These are phyloP conservation scores for Lophius piscatorius DNA, from an alignment of 2,113 vertebrate genomes.

Conservation along the genomic window DNA sequence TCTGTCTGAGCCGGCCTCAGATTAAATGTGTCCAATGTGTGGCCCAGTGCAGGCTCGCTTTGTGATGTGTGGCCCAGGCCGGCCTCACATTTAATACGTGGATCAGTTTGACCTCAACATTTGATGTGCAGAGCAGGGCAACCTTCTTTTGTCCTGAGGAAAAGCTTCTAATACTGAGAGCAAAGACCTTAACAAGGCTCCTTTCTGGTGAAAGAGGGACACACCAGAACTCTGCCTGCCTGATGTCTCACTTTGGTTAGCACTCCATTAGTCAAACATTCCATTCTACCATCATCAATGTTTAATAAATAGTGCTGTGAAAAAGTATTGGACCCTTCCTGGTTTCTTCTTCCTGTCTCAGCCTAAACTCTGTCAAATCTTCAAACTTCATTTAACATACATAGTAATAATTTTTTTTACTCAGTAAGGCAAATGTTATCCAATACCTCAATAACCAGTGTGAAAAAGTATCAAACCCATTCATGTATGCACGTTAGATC, in stretches of 20 bases:
- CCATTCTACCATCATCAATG: too few species aligned
- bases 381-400: too few species aligned
- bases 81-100: constrained; percentile 60
- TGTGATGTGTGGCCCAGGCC: constrained; percentile 62
- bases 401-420: too few species aligned
- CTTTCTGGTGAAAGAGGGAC: constrained; percentile 30
- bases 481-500: too few species aligned
- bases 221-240: constrained; percentile 26
- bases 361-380: too few species aligned
- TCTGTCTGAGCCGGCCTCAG: constrained; percentile 55
- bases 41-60: constrained; percentile 47
- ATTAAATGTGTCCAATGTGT: constrained; percentile 73
- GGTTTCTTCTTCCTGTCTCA: too few species aligned
- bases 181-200: constrained; percentile 51
- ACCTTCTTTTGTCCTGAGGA: constrained; percentile 53
- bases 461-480: too few species aligned
- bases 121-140: constrained; percentile 65
- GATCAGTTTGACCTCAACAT: constrained; percentile 70
- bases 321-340: too few species aligned
- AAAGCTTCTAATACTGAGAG: constrained; percentile 59
- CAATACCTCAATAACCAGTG: too few species aligned
- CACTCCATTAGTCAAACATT: constrained; percentile 20
- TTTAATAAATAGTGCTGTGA: too few species aligned
- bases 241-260: constrained; percentile 32
- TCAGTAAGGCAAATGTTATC: too few species aligned